Conservation (phyloP, 2,113 vertebrate genomes). For the Ameiurus melas region DNA sequence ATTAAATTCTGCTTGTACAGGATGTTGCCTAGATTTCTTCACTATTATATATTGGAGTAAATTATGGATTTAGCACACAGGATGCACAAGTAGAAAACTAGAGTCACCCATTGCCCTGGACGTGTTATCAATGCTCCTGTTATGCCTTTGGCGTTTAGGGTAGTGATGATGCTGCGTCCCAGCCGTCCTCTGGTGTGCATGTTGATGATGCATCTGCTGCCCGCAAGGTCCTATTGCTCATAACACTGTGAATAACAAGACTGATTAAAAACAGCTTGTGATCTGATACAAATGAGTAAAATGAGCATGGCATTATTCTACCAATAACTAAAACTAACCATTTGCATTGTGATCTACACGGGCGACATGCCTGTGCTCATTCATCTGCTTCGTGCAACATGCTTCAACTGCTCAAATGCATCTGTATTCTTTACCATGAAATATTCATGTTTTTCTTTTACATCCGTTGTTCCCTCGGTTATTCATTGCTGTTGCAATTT, state of each 20-base stretch:
- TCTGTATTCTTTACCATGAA: not conserved
- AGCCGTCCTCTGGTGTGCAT: constrained; percentile 65
- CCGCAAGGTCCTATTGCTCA: constrained; percentile 64
- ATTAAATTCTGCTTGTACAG: not conserved
- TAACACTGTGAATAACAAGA: constrained; percentile 48
- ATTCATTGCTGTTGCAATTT: constrained; percentile 12
- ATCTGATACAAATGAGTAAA: not conserved
- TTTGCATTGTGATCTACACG: not conserved
- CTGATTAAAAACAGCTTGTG: constrained; percentile 52
- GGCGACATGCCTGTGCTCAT: not conserved
- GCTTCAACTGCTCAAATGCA: not conserved
- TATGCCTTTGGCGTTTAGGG: constrained; percentile 69
- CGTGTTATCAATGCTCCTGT: constrained; percentile 56
- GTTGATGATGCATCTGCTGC: constrained; percentile 62
- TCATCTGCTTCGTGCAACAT: too few relatives aligned
- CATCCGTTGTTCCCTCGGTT: not conserved
- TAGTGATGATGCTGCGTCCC: constrained; percentile 67
- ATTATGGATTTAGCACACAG: not conserved
- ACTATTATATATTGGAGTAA: not conserved
- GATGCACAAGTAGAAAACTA: not conserved
- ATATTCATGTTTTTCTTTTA: not conserved
- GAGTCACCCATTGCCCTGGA: constrained; percentile 4
- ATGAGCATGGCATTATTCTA: not conserved
- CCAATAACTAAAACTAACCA: not conserved
- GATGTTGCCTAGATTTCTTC: not conserved